Evolutionary conservation across 2,113 vertebrate genomes (phyloP).

Genomic region (Atherinomorus stipes): DNA sequence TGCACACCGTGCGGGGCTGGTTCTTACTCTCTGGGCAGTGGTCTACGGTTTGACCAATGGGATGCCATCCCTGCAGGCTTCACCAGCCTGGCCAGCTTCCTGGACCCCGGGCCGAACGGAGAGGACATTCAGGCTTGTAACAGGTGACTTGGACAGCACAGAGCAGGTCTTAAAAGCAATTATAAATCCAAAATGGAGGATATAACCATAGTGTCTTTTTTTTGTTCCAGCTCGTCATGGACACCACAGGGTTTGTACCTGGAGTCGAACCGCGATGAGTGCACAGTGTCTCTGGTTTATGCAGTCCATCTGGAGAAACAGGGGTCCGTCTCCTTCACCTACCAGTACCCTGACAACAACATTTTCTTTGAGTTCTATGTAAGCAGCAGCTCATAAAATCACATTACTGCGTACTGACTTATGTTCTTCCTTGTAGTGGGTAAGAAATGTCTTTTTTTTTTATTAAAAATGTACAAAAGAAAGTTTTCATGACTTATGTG

Average conservation of each 20-base stretch:
- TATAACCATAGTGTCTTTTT: background rate
- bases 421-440: background rate
- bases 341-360: slow-evolving; percentile 98
- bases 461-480: too few relatives aligned
- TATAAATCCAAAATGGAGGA: background rate
- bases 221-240: slow-evolving; percentile 87
- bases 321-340: slow-evolving; percentile 93
- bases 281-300: slow-evolving; percentile 94
- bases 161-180: background rate
- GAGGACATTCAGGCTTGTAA: slow-evolving; percentile 87
- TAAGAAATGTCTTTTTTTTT: too few relatives aligned
- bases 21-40: slow-evolving; percentile 95
- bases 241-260: slow-evolving; percentile 93
- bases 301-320: slow-evolving; percentile 95
- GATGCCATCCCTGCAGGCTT: slow-evolving; percentile 93
- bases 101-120: slow-evolving; percentile 85
- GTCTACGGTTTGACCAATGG: slow-evolving; percentile 97
- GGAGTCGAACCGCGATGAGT: slow-evolving; percentile 96
- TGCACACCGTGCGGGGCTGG: slow-evolving; percentile 93
- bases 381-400: slow-evolving; percentile 53
- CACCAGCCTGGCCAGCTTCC: slow-evolving; percentile 91
- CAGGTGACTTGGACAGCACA: slow-evolving; percentile 79
- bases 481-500: background rate
- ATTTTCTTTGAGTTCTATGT: slow-evolving; percentile 99
- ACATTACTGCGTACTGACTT: background rate